These are phyloP conservation scores for Ennomos erosarius DNA, from an alignment of 2,888 invertebrate genomes.

Conservation along the genomic window DNA sequence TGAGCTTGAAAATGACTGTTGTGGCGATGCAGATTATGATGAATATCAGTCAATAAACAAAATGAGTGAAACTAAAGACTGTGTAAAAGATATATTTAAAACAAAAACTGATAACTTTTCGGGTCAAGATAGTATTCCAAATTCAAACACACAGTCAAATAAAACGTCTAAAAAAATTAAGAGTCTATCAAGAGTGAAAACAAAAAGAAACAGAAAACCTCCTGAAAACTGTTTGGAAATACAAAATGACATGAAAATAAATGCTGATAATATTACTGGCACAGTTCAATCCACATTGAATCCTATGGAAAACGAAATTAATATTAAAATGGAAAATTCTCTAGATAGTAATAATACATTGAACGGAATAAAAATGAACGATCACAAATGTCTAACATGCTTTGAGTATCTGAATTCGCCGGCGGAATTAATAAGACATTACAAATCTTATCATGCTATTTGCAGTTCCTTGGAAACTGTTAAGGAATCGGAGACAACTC, in stretches of 20 bases:
- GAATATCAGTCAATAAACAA: background rate
- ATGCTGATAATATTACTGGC: background rate
- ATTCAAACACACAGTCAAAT: no score
- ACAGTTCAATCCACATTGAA: background rate
- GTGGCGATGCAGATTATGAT: background rate
- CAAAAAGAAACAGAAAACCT: background rate
- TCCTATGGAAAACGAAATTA: background rate
- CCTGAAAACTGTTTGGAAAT: background rate
- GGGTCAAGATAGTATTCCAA: no score
- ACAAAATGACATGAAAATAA: background rate
- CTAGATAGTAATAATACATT: slow-evolving; percentile 23
- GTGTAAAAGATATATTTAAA: no score
- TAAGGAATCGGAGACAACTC: slow-evolving; percentile 1
- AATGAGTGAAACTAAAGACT: no score
- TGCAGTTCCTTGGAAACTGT: slow-evolving; percentile 1
- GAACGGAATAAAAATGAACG: background rate
- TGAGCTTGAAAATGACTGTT: background rate
- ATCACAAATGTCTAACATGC: slow-evolving; percentile 57
- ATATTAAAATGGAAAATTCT: background rate
- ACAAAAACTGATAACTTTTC: no score
- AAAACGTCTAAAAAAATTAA: no score
- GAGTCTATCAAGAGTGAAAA: background rate
- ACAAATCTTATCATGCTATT: slow-evolving; percentile 41
- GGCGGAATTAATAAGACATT: slow-evolving; percentile 55
- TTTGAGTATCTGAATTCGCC: slow-evolving; percentile 47